Conservation (phyloP, 2,888 invertebrate species). For the Tiliacea aurago region DNA sequence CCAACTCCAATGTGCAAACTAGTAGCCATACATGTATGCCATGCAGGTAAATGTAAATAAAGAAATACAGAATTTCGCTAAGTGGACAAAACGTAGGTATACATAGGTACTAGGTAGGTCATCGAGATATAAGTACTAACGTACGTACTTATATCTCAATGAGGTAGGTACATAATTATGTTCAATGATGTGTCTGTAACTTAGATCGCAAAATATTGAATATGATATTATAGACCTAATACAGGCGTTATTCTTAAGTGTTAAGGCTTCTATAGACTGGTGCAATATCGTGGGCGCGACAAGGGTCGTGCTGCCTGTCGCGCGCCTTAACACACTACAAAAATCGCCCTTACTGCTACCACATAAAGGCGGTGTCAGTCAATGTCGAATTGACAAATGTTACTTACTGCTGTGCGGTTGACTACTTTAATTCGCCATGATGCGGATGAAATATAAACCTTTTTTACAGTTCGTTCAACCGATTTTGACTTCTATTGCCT, state of each 20-base stretch:
- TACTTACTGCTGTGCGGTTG: background rate
- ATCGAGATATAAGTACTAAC: too few species aligned
- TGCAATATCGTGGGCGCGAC: too few species aligned
- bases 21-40: too few species aligned
- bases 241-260: background rate
- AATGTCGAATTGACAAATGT: background rate
- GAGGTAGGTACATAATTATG: too few species aligned
- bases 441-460: too few species aligned
- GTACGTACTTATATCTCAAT: too few species aligned
- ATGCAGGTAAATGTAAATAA: background rate
- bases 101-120: too few species aligned
- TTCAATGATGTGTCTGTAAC: conserved; percentile 1
- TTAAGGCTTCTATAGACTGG: too few species aligned
- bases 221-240: background rate
- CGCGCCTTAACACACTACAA: too few species aligned
- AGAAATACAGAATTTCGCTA: conserved; percentile 15
- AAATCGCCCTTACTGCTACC: background rate
- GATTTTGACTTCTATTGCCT: too few species aligned
- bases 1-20: conserved; percentile 6
- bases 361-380: background rate
- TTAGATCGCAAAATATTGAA: background rate
- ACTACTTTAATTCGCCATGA: background rate
- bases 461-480: too few species aligned
- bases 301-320: too few species aligned
- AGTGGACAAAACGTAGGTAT: background rate